These are phyloP conservation scores for Channallabes apus DNA, from an alignment of 2,797 vertebrate species.

Conservation along the genomic window DNA sequence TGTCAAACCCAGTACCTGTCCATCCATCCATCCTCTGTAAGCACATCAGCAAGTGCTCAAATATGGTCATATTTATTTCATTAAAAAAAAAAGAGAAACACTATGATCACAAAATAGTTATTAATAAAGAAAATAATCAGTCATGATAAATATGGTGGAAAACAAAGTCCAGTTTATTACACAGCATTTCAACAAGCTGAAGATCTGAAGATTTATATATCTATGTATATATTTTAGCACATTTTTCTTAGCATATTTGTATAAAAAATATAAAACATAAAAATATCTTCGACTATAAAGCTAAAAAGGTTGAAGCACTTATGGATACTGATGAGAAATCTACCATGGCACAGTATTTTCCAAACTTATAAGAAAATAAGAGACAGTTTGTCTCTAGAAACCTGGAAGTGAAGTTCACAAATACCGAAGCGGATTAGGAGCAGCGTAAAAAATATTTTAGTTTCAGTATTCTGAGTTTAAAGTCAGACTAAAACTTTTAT, in stretches of 20 bases:
- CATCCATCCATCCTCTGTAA: not conserved
- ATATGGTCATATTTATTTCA: not conserved
- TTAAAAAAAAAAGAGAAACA: not conserved
- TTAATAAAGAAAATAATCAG: not conserved
- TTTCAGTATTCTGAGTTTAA: no score
- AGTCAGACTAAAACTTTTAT: no score
- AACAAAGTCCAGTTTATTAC: not conserved
- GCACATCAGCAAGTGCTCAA: not conserved
- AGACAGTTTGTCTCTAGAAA: not conserved
- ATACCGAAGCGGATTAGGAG: no score
- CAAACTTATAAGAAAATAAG: not conserved
- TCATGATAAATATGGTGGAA: not conserved
- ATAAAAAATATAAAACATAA: no score
- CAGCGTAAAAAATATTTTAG: no score
- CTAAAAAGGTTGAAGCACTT: not conserved
- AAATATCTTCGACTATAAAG: not conserved
- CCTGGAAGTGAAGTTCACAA: not conserved
- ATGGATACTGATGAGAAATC: not conserved
- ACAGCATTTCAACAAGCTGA: not conserved
- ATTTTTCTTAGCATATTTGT: not conserved
- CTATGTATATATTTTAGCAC: not conserved
- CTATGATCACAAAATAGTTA: not conserved
- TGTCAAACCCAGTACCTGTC: conserved; percentile 75
- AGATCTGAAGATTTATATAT: not conserved
- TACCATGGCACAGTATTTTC: conserved; percentile 5